Percentiles rank a stretch among this genome's conserved stretches.
phyloP scores from a whole-genome alignment of 1,140 invertebrate species.

The Belonocnema kinseyi region DNA sequence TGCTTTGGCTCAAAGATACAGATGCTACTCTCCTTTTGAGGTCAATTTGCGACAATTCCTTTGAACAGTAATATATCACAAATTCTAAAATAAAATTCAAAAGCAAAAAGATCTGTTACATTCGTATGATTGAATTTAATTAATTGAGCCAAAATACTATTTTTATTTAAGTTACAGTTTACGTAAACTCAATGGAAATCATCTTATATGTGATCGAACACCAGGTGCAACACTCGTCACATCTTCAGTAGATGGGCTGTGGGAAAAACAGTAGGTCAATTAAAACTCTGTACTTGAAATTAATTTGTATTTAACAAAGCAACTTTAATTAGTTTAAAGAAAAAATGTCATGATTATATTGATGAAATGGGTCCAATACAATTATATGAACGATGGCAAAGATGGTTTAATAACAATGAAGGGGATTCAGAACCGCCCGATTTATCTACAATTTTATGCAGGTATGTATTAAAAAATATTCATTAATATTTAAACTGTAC shows the following conservation, averaged over 20 bases:
- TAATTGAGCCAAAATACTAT: background rate
- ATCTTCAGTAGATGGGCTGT: conserved; percentile 59
- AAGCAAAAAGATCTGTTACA: too few relatives aligned
- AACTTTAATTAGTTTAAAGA: conserved; percentile 49
- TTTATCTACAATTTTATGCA: conserved; percentile 56
- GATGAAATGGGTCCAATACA: conserved; percentile 52
- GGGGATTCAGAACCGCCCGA: conserved; percentile 23
- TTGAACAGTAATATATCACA: conserved; percentile 57
- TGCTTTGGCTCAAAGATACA: conserved; percentile 49
- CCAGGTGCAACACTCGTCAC: conserved; percentile 55
- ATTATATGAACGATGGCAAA: conserved; percentile 62
- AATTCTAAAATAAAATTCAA: background rate
- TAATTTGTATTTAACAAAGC: conserved; percentile 32
- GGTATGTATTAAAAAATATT: conserved; percentile 42
- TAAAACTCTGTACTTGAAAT: conserved; percentile 16
- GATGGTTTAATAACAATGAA: conserved; percentile 51
- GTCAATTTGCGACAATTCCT: conserved; percentile 61
- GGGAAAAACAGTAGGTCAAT: conserved; percentile 57
- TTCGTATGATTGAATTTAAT: background rate
- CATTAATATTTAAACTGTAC: background rate
- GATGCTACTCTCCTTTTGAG: conserved; percentile 51
- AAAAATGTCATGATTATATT: conserved; percentile 61
- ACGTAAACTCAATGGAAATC: conserved; percentile 57
- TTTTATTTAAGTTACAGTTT: conserved; percentile 56
- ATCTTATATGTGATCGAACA: conserved; percentile 56